phyloP scores from a whole-genome alignment of 2,797 vertebrate genomes.

The Spinibarbus caldwelli region DNA sequence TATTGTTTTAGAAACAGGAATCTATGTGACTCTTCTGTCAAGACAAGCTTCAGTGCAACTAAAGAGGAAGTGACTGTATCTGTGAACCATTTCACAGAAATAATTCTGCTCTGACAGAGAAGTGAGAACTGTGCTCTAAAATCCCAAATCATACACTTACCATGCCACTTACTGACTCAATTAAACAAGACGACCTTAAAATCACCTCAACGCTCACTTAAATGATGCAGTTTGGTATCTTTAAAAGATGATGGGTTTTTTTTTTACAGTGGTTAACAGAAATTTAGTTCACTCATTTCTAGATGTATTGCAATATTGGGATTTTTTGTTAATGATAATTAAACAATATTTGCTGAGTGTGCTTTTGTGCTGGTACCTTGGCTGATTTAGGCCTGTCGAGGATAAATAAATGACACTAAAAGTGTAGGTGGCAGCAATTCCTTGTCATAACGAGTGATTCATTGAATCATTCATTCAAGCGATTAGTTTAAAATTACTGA shows the following conservation, averaged over 20 bases:
- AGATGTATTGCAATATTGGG: neutral
- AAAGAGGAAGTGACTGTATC: slow-evolving; percentile 34
- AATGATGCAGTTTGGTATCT: neutral
- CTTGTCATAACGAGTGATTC: neutral
- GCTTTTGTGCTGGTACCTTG: neutral
- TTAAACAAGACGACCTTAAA: neutral
- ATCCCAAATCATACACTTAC: neutral
- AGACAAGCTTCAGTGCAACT: slow-evolving; percentile 18
- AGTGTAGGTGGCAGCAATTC: neutral
- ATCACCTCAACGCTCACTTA: neutral
- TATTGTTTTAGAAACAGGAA: slow-evolving; percentile 22
- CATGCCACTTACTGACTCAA: neutral
- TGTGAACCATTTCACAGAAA: slow-evolving; percentile 22
- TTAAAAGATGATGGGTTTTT: neutral
- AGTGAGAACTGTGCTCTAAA: neutral
- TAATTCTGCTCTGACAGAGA: neutral
- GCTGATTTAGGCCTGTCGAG: neutral
- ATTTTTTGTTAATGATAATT: neutral
- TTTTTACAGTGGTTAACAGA: neutral
- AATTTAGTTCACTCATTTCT: neutral
- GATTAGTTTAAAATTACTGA: neutral
- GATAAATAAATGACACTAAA: neutral
- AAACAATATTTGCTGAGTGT: neutral
- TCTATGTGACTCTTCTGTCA: neutral
- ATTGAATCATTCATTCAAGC: neutral